A percentile compares a stretch with the other conserved stretches of the same genome.
Evolutionary conservation across 1,140 invertebrate species (phyloP).

Genomic region (Proctacanthus coquilletti): DNA sequence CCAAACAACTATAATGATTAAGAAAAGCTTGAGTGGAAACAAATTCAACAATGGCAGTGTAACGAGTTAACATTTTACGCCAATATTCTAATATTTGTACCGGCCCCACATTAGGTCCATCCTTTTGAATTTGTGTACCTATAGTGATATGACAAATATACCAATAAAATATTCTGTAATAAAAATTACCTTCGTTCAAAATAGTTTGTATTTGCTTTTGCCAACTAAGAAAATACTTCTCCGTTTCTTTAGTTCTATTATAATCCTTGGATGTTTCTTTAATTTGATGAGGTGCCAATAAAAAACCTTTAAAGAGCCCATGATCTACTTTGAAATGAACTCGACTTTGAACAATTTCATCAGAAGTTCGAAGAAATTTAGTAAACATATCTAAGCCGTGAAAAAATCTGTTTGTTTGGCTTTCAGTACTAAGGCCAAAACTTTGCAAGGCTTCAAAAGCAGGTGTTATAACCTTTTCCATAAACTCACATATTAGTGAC

Average conservation of each 20-base stretch:
- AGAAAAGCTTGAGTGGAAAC: conserved; percentile 46
- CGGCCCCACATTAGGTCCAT: conserved; percentile 65
- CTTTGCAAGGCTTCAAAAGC: conserved; percentile 31
- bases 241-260: conserved; percentile 12
- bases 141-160: background rate
- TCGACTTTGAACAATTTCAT: conserved; percentile 12
- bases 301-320: conserved; percentile 17
- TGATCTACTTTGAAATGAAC: conserved; percentile 16
- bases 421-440: conserved; percentile 38
- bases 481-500: conserved; percentile 31
- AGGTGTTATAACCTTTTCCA: conserved; percentile 31
- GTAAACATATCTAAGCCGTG: conserved; percentile 36
- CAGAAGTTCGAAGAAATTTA: conserved; percentile 28
- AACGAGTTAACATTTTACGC: conserved; percentile 58
- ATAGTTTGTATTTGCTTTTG: conserved; percentile 23
- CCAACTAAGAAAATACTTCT: conserved; percentile 18
- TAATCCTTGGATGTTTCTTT: conserved; percentile 17
- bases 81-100: conserved; percentile 66
- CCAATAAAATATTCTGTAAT: background rate
- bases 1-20: conserved; percentile 48
- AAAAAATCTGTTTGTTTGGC: conserved; percentile 36
- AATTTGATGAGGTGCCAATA: conserved; percentile 21
- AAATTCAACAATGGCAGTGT: conserved; percentile 67
- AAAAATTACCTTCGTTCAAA: conserved; percentile 30
- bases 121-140: conserved; percentile 58